These are phyloP conservation scores for Mactra quadrangularis DNA, from an alignment of 1,140 invertebrate genomes.

Conservation along the genomic window DNA sequence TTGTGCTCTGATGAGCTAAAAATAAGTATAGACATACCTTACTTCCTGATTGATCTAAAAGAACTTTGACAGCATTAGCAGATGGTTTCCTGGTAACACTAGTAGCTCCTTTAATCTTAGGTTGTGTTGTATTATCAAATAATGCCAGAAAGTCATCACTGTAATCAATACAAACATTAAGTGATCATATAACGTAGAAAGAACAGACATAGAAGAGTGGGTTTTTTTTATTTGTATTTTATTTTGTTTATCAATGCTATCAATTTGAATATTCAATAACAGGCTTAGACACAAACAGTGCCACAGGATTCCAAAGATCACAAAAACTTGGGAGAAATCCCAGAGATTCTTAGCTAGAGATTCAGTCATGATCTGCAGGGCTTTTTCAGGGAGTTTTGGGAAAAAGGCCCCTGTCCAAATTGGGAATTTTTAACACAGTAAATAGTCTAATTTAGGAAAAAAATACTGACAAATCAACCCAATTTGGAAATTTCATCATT, in stretches of 20 bases:
- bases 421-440: no score
- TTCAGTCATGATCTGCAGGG: no score
- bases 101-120: constrained; percentile 75
- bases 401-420: no score
- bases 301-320: no score
- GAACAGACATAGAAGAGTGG: background rate
- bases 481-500: no score
- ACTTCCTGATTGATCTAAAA: constrained; percentile 61
- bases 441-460: no score
- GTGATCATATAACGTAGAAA: background rate
- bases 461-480: no score
- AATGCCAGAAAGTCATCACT: constrained; percentile 80
- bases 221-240: background rate
- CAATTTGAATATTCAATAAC: background rate
- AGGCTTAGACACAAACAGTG: background rate
- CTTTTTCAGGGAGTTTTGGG: no score
- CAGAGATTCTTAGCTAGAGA: no score
- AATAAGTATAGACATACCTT: constrained; percentile 8
- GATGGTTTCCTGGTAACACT: constrained; percentile 68
- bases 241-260: background rate
- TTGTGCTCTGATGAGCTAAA: no score
- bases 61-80: constrained; percentile 69
- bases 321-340: no score
- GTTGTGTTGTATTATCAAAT: constrained; percentile 78
- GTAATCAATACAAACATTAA: background rate